phyloP scores from a whole-genome alignment of 2,888 invertebrate species.

The Vandiemenella viatica region DNA sequence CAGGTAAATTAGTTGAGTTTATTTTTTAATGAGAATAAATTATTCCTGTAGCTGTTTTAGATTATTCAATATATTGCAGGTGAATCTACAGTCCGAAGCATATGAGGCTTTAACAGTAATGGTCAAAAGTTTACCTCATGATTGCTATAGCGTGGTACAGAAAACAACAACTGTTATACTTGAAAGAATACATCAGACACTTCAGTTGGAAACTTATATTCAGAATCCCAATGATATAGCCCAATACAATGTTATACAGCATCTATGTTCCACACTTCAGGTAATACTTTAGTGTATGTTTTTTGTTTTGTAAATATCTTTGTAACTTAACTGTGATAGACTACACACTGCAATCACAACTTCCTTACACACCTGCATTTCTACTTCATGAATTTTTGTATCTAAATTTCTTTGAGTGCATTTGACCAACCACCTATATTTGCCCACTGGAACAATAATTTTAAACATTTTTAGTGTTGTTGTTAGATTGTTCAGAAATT shows the following conservation, averaged over 20 bases:
- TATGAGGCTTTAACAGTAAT: slow-evolving; percentile 99
- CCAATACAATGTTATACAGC: slow-evolving; percentile 88
- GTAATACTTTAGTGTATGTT: too few relatives aligned
- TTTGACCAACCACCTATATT: too few relatives aligned
- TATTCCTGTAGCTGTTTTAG: background rate
- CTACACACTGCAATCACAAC: too few relatives aligned
- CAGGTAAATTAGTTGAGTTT: slow-evolving; percentile 6
- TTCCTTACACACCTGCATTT: too few relatives aligned
- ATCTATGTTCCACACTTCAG: slow-evolving; percentile 88
- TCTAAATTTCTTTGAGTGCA: too few relatives aligned
- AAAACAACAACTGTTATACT: slow-evolving; percentile 92
- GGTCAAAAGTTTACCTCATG: slow-evolving; percentile 94
- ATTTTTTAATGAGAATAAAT: background rate
- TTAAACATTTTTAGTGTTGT: too few relatives aligned
- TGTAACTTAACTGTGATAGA: too few relatives aligned
- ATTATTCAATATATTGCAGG: slow-evolving; percentile 30
- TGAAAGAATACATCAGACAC: slow-evolving; percentile 80
- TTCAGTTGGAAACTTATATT: slow-evolving; percentile 85
- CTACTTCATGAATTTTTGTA: too few relatives aligned
- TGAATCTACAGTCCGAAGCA: slow-evolving; percentile 88
- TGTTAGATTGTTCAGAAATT: too few relatives aligned
- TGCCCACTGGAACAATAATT: too few relatives aligned
- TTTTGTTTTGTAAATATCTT: too few relatives aligned
- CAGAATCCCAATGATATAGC: slow-evolving; percentile 75
- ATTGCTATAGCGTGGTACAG: slow-evolving; percentile 93